These are phyloP conservation scores for Camponotus pennsylvanicus DNA, from an alignment of 1,140 invertebrate genomes.

Conservation along the genomic window DNA sequence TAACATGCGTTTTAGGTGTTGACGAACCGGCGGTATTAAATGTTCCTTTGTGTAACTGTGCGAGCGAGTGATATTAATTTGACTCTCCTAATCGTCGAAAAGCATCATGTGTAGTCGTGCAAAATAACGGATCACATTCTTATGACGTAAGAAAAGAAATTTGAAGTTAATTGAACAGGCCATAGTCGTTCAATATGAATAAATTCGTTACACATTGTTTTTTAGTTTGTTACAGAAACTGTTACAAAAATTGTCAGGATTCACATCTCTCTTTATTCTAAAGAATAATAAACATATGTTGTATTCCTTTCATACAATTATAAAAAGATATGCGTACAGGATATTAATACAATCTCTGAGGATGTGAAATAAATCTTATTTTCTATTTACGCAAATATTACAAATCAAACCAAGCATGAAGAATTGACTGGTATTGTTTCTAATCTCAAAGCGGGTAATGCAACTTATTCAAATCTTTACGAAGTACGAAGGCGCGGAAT, in stretches of 20 bases:
- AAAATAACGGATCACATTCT: constrained; percentile 20
- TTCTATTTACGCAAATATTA: constrained; percentile 30
- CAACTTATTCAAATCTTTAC: constrained; percentile 75
- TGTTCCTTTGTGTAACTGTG: constrained; percentile 32
- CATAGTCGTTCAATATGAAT: too few relatives aligned
- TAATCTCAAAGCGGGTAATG: constrained; percentile 66
- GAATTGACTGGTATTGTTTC: constrained; percentile 58
- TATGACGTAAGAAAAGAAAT: constrained; percentile 1
- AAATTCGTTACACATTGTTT: background rate
- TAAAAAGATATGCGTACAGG: background rate
- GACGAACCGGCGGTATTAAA: constrained; percentile 68
- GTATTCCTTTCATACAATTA: background rate
- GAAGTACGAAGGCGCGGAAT: constrained; percentile 33
- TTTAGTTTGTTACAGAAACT: background rate
- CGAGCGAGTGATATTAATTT: constrained; percentile 46
- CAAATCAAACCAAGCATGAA: constrained; percentile 12
- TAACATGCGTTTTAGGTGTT: constrained; percentile 72
- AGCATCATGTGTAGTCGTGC: constrained; percentile 15
- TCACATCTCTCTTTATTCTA: background rate
- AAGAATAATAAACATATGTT: background rate
- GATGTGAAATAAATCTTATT: background rate
- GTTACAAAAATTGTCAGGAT: background rate
- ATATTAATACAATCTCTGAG: background rate
- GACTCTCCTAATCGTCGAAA: background rate
- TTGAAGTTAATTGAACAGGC: constrained; percentile 20